A percentile compares a stretch with the other conserved stretches of the same genome.
These are phyloP conservation scores for Whitmania pigra DNA, from an alignment of 1,140 invertebrate species.

Conservation along the genomic window DNA sequence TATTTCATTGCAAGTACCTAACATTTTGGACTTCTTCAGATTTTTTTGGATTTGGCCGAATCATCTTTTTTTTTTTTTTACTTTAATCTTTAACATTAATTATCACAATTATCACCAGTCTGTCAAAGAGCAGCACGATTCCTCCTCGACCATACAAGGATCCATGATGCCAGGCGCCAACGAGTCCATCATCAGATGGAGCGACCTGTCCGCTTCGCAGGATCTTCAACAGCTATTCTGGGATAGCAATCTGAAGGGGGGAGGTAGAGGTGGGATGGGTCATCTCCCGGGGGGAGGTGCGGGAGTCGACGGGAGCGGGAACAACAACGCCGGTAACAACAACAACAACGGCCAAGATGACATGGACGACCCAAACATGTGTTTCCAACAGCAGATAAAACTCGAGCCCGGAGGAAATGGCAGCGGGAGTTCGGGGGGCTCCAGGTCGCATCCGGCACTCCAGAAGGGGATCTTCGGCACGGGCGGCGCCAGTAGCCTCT, in stretches of 20 bases:
- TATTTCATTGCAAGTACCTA: too few species aligned
- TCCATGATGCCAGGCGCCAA: background rate
- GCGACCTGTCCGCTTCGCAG: background rate
- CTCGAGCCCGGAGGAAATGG: constrained; percentile 5
- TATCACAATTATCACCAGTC: too few species aligned
- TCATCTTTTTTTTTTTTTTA: too few species aligned
- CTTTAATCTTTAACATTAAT: too few species aligned
- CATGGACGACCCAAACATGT: background rate
- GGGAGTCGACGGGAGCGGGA: background rate
- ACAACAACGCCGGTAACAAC: background rate
- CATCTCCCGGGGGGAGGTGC: background rate
- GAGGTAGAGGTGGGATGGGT: too few species aligned
- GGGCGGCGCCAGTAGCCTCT: background rate
- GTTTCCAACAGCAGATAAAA: constrained; percentile 8
- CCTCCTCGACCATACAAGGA: too few species aligned
- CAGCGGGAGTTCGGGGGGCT: background rate
- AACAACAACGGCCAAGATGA: constrained; percentile 2
- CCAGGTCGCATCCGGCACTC: too few species aligned
- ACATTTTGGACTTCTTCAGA: too few species aligned
- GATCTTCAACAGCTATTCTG: constrained; percentile 3
- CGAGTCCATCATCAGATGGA: constrained; percentile 5
- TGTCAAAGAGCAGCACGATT: too few species aligned
- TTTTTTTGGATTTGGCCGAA: too few species aligned
- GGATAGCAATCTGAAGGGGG: background rate
- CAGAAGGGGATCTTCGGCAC: background rate